Conservation (phyloP, 2,113 vertebrate species). For the Cavia aperea region DNA sequence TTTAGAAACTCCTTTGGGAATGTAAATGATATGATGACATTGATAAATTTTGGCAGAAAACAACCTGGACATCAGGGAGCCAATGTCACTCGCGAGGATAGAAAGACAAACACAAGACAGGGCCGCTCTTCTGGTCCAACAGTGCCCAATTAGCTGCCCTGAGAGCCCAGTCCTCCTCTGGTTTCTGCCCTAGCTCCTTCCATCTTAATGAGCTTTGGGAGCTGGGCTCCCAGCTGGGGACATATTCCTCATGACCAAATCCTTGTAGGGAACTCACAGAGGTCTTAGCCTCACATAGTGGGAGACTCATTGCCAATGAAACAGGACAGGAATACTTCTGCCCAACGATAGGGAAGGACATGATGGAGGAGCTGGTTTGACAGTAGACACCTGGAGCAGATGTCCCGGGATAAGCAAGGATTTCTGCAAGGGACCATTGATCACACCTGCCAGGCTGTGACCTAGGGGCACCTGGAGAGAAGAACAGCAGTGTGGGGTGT, state of each 20-base stretch:
- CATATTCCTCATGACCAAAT: neutral
- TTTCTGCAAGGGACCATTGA: too few species aligned
- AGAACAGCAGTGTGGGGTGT: fast-evolving
- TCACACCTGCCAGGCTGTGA: neutral
- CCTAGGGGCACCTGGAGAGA: too few species aligned
- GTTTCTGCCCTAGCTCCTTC: neutral
- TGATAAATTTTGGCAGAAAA: neutral
- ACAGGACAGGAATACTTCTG: neutral
- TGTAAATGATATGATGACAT: neutral
- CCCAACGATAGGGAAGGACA: neutral
- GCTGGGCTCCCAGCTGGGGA: neutral
- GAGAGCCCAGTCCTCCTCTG: neutral
- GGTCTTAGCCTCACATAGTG: neutral
- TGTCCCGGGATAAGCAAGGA: fast-evolving
- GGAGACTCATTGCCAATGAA: neutral
- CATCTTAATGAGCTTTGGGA: neutral
- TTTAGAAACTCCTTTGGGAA: neutral
- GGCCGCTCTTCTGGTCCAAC: neutral
- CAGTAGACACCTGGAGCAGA: neutral
- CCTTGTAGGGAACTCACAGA: neutral
- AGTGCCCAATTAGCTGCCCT: neutral
- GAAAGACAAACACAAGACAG: neutral
- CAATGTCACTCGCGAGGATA: neutral
- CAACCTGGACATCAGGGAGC: neutral
- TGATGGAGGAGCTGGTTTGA: fast-evolving